phyloP scores from a whole-genome alignment of 2,113 vertebrate species.

The Meles meles region DNA sequence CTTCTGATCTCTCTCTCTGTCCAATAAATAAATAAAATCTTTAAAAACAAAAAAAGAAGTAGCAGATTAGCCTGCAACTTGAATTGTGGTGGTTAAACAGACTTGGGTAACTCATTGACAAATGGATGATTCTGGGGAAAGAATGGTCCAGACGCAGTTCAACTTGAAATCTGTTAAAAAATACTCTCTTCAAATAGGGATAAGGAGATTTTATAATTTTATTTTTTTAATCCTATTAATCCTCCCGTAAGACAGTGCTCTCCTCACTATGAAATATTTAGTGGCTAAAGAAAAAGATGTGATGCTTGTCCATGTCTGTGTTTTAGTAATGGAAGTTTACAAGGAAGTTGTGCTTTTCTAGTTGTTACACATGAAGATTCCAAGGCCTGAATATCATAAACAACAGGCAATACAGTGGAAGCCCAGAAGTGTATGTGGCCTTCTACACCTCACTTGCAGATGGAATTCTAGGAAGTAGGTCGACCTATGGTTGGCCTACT shows the following conservation, averaged over 20 bases:
- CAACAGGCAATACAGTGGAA: neutral
- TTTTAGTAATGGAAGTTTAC: constrained; percentile 23
- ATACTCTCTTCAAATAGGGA: neutral
- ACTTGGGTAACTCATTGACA: neutral
- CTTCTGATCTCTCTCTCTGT: too few species aligned
- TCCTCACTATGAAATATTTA: neutral
- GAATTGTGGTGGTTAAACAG: constrained; percentile 10
- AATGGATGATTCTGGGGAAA: neutral
- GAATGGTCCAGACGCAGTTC: neutral
- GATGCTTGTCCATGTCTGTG: neutral
- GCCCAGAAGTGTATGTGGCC: neutral
- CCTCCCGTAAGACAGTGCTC: neutral
- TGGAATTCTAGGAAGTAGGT: constrained; percentile 15
- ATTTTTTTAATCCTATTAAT: neutral
- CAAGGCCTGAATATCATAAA: neutral
- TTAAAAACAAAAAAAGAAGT: neutral
- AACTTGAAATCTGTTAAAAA: neutral
- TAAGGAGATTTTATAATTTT: neutral
- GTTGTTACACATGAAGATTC: neutral
- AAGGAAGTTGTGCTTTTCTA: constrained; percentile 19
- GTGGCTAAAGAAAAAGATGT: neutral
- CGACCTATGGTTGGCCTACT: neutral
- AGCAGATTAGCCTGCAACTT: neutral
- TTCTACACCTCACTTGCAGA: neutral
- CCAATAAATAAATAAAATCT: too few species aligned